Base-by-base conservation (phyloP, 64 coral and sea anemone genomes). In the Montipora foliosa region DNA sequence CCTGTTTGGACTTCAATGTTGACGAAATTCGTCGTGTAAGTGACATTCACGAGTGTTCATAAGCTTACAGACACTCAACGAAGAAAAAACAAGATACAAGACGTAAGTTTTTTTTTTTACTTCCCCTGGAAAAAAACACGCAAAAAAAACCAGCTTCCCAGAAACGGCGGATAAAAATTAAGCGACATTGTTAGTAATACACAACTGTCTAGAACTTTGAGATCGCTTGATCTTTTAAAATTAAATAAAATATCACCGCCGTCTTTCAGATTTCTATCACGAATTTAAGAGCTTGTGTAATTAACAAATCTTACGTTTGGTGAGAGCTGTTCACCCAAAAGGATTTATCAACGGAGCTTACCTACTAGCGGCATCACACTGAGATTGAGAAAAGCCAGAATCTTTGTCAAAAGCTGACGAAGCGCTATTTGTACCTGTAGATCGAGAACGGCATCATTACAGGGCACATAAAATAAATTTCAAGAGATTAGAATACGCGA, bases 321-420 rank as follows among this genome's bases (percentile, higher is more conserved):
- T 49, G 47, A 78, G 52, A 78, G 76, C 44, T 78, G 5, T 13
- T 78, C 10, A 4, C 16, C 6, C 29, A 7, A 49, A 78, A 78
- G 76, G 45, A 78, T 78, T 50, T 78, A 78, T 49, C 19, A 11
- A 49, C 76, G 62, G 59, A 21, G 14, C 80, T 82, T 46, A 82
- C 80, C 58, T 62, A 64, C 24, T 16, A 44, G 25, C 64, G 2
- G 14, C 53, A 57, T 57, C 53, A 57, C 53, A 62, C 7, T 82
- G 19, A 12, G 58, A 24, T 4, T 60, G 25, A 45, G 25, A 64
- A 46, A 62, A 45, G 58, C 15, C 24, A 47, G 55, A 44, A 13
- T 8, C 24, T 61, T 82, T 16, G 7, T 81, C 80, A 64, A 62
- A 64, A 2, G 80, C 20, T 5, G 80, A 44, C 80, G 64, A 29